Base-by-base conservation (phyloP, 2,888 invertebrate species). In the Apotomis turbidana region DNA sequence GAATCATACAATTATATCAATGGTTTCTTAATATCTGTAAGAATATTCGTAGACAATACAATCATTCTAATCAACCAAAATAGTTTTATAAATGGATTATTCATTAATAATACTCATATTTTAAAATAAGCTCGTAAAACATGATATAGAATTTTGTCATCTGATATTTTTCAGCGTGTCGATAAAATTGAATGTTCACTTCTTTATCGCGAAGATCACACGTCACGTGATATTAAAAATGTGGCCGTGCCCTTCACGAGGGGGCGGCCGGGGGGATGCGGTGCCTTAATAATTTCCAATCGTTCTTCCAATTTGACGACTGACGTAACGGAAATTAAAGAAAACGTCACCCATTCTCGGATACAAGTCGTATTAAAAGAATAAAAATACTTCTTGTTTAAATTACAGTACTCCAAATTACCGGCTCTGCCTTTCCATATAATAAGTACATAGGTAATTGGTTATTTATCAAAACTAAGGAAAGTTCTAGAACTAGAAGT, bases 291-390 rank as follows among this genome's bases (percentile, higher is more conserved):
- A 87, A 91, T 90, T 91, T 88, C 89, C 88, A 90, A 91, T 90
- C 87, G 86, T 84, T 86, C 83, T 90, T 86, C 85, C 88, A 89
- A 91, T 90, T 91, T 89, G 89, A 89, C 87, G 88, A 90, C 88
- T 91, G 93, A 93, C 93, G 87, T 88, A 90, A 88, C 93, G 93
- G 93, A 93, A 93, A 93, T 93, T 93, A 93, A 92, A 91, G 87
- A 90, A 87, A 86, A 83, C 79, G 83, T 81, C 81, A 81, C 82
- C 86, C 83, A 85, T 86, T 83, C 81, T 84, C 78, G 80, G 80
- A 83, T 81, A 84, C 76, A 81, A 81, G 81, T 83, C 81, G 76
- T 81, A 78, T 75, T 76, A 79, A 79, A 79, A 74, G 36, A 66
- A 41, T 41, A 52, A 54, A 63, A 27, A 72, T 36, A 38, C 41